Base-by-base conservation (phyloP, 2,797 vertebrate genomes). In the Aulostomus chinensis region DNA sequence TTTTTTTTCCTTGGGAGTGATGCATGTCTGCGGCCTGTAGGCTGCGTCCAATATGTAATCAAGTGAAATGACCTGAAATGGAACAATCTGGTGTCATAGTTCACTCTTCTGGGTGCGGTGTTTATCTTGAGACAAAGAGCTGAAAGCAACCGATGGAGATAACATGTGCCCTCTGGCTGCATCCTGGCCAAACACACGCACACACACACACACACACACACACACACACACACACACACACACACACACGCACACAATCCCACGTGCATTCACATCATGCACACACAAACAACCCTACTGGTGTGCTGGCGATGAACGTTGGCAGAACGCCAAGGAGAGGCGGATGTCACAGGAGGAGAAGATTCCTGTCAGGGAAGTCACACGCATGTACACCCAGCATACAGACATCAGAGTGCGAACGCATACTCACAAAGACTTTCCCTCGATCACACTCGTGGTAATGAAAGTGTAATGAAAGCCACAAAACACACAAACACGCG, bases 81-180 rank as follows among this genome's bases (percentile, higher is more conserved):
- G 62, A 74, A 70, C 43, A 73, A 73, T 76, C 70, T 60, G 41
- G 56, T 75, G 51, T 73, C 66, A 57, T 45, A 58, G 64, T 54
- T 71, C 47, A 59, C 39, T 55, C 56, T 47, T 70, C 47, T 48
- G 45, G 48, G 65, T 55, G 43, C 31, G 10, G 54, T 38, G 57
- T 82, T 87, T 73, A 69, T 81, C 75, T 58, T 13, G 18, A 67
- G 48, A 78, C 65, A 52, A 70, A 77, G 67, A 63, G 61, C 61
- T 53, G 66, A 59, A 50, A 28, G 49, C 6, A 2, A 15, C 48
- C 62, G 78, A 76, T 50, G 53, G 59, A 39, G 67, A 69, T 54
- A 36, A 4, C 21, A 54, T 41, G 41, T 26, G 64, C 62, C 42
- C 58, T 38, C 25, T 66, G 48, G 62, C 61, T 72, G 58, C 26